phyloP scores from a whole-genome alignment of 2,888 invertebrate genomes.

The Chaetoderma sp. region DNA sequence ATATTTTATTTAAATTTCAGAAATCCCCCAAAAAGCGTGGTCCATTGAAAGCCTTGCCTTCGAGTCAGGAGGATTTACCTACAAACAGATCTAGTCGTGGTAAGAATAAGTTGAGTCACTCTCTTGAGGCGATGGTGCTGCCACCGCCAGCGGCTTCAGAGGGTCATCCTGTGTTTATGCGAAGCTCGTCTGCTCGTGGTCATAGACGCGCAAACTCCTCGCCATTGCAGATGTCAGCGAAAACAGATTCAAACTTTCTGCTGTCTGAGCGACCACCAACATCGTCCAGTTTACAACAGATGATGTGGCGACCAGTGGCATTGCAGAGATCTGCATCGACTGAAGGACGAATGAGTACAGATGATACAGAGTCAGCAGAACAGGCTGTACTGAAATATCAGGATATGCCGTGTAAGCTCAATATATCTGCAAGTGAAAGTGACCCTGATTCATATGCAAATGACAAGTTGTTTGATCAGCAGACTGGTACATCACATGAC shows the following conservation, averaged over 20 bases:
- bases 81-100: neutral
- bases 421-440: too few species aligned
- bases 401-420: too few species aligned
- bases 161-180: neutral
- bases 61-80: constrained; percentile 16
- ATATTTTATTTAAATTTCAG: constrained; percentile 37
- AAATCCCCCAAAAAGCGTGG: constrained; percentile 48
- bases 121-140: constrained; percentile 5
- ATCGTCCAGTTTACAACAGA: too few species aligned
- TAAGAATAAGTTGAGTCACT: neutral
- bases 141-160: too few species aligned
- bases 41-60: constrained; percentile 57
- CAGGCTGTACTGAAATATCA: too few species aligned
- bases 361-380: neutral
- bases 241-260: too few species aligned
- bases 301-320: constrained; percentile 6
- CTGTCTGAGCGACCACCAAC: too few species aligned
- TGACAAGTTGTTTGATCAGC: neutral
- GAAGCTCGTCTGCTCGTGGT: neutral
- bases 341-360: neutral
- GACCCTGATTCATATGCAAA: too few species aligned
- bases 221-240: too few species aligned
- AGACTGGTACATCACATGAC: too few species aligned
- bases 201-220: neutral
- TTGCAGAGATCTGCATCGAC: neutral